Conservation (phyloP, 2,888 invertebrate species). For the Plebejus anna region DNA sequence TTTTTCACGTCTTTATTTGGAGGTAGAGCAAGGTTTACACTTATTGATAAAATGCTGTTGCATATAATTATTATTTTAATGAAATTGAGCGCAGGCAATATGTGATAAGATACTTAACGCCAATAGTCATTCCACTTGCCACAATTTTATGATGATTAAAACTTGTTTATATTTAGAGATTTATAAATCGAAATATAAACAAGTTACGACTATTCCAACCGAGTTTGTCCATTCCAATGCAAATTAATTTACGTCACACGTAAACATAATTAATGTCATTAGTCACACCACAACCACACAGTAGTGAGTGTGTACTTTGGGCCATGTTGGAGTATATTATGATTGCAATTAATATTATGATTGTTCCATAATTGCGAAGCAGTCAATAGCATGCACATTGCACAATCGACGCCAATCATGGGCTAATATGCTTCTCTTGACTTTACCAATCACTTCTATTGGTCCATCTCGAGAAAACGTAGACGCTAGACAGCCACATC, state of each 20-base stretch:
- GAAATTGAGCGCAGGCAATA: neutral
- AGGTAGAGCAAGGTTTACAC: neutral
- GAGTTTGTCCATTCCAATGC: neutral
- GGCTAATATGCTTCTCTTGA: too few relatives aligned
- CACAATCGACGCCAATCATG: too few relatives aligned
- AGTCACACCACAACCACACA: too few relatives aligned
- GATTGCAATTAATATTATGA: neutral
- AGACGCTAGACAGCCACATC: neutral
- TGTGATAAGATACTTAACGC: neutral
- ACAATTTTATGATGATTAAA: neutral
- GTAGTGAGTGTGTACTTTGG: neutral
- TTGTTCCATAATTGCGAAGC: too few relatives aligned
- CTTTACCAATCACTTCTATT: neutral
- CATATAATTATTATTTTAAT: too few relatives aligned
- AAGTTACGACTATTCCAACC: neutral
- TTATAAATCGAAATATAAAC: neutral
- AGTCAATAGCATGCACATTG: too few relatives aligned
- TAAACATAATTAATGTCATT: neutral
- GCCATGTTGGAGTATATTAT: neutral
- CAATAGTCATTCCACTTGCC: neutral
- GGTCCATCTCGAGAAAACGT: neutral
- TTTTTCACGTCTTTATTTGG: too few relatives aligned
- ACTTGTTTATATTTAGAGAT: too few relatives aligned
- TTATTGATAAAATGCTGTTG: neutral
- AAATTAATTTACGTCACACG: neutral